Conservation (phyloP, 1,140 invertebrate species). For the Drosophila saltans region DNA sequence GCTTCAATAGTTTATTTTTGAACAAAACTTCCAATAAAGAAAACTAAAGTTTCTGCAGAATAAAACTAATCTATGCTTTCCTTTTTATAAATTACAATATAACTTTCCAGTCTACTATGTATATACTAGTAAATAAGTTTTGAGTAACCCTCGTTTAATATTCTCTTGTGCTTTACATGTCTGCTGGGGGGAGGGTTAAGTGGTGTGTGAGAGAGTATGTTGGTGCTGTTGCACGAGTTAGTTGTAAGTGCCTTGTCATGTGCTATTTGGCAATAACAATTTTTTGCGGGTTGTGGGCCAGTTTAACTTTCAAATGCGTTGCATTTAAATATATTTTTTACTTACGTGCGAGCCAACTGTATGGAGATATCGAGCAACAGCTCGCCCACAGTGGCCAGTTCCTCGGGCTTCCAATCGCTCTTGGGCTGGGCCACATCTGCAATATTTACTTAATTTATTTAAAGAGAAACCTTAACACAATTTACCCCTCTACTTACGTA, state of each 20-base stretch:
- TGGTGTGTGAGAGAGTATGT: slow-evolving; percentile 18
- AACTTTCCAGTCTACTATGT: too few species aligned
- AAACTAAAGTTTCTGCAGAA: too few species aligned
- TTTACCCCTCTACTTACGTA: slow-evolving; percentile 86
- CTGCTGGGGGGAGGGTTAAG: slow-evolving; percentile 28
- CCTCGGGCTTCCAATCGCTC: slow-evolving; percentile 90
- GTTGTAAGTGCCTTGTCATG: slow-evolving; percentile 62
- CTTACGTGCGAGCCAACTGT: slow-evolving; percentile 93
- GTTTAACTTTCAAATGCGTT: slow-evolving; percentile 67
- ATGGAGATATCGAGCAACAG: slow-evolving; percentile 93
- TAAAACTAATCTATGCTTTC: too few species aligned
- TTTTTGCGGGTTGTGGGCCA: slow-evolving; percentile 53
- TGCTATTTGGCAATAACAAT: slow-evolving; percentile 64
- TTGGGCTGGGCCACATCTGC: slow-evolving; percentile 90
- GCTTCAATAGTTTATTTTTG: not conserved
- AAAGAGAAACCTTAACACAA: not conserved
- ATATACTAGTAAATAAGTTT: not conserved
- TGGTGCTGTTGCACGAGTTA: slow-evolving; percentile 41
- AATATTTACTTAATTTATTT: slow-evolving; percentile 8
- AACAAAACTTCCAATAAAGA: too few species aligned
- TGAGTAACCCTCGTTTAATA: not conserved
- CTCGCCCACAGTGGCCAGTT: slow-evolving; percentile 92
- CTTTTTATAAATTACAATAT: too few species aligned
- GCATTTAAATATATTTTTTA: slow-evolving; percentile 44
- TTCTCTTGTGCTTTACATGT: slow-evolving; percentile 11